phyloP scores from a whole-genome alignment of 35 echinoderm and acorn worm species.

The Holothuria glaberrima region DNA sequence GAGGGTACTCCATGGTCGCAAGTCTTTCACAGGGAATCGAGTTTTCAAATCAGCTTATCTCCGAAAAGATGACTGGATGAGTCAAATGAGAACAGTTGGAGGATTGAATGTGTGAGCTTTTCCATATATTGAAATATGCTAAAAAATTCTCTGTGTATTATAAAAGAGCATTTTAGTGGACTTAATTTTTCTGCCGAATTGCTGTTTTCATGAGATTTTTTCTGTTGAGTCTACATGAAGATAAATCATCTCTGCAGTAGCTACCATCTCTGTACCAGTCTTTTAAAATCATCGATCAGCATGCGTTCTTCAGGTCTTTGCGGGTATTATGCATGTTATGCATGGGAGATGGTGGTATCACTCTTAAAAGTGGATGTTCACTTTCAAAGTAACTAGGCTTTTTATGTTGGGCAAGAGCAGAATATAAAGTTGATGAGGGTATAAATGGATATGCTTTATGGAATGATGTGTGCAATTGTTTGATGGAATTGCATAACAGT shows the following conservation, averaged over 20 bases:
- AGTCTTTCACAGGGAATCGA: constrained; percentile 40
- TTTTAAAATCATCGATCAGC: no score
- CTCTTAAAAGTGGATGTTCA: no score
- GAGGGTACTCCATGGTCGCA: constrained; percentile 37
- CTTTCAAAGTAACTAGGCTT: no score
- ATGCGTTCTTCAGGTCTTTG: no score
- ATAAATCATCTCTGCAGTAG: not conserved
- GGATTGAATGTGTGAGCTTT: not conserved
- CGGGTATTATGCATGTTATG: not conserved
- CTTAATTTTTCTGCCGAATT: not conserved
- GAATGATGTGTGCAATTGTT: no score
- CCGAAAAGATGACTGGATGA: constrained; percentile 12
- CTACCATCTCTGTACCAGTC: not conserved
- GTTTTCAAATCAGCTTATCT: constrained; percentile 12
- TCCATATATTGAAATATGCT: not conserved
- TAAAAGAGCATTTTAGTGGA: not conserved
- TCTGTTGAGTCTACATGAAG: not conserved
- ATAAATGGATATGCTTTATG: no score
- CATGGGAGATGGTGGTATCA: not conserved
- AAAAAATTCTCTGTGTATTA: not conserved
- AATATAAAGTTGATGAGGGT: no score
- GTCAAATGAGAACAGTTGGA: not conserved
- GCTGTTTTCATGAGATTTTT: not conserved
- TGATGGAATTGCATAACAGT: no score
- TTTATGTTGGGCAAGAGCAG: no score